Evolutionary conservation across 1,140 invertebrate genomes (phyloP), one percentile per base, ranked within the genome.

Genomic region (Drosophila nebulosa): DNA sequence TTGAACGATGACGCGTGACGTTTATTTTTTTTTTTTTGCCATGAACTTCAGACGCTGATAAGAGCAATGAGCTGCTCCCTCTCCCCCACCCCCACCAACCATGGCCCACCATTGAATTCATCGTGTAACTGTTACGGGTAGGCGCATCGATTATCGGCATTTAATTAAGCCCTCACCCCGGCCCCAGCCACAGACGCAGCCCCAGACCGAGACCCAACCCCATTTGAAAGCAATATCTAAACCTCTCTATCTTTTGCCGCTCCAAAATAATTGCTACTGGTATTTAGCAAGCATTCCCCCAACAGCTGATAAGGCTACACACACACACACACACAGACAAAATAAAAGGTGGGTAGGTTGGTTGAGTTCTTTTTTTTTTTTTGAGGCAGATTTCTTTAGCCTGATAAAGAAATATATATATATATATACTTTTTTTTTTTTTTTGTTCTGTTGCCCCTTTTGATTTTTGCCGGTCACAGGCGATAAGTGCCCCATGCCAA

Each of bases 141-240:
- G 63, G 83, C 81, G 59, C 81, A 85, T 86, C 80, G 81, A 85
- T 85, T 85, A 85, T 85, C 78, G 80, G 80, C 81, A 51, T 85
- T 85, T 86, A 85, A 85, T 85, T 85, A 85, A 86, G 81, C 78
- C 74, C 73, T 74, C 74, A 32, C 30, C 30, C 30, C 30, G 12
- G 10, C 76, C 56, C 65, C 24, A n/a, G n/a, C n/a, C n/a, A n/a
- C n/a, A n/a, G n/a, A n/a, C 7, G 18, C 9, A 3, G 0, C 22
- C 26, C 42, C 62, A n/a, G n/a, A 30, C 7, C 18, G 1, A 21
- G n/a, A 46, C n/a, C n/a, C n/a, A n/a, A n/a, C n/a, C n/a, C n/a
- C n/a, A n/a, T n/a, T n/a, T n/a, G n/a, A n/a, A n/a, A n/a, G n/a
- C n/a, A n/a, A 46, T 46, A 46, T 46, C 39, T 21, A 46, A 46